A percentile compares a stretch with the other conserved stretches of the same genome.
Evolutionary conservation across 2,888 invertebrate genomes (phyloP).

Genomic region (Apocheima hispidaria): DNA sequence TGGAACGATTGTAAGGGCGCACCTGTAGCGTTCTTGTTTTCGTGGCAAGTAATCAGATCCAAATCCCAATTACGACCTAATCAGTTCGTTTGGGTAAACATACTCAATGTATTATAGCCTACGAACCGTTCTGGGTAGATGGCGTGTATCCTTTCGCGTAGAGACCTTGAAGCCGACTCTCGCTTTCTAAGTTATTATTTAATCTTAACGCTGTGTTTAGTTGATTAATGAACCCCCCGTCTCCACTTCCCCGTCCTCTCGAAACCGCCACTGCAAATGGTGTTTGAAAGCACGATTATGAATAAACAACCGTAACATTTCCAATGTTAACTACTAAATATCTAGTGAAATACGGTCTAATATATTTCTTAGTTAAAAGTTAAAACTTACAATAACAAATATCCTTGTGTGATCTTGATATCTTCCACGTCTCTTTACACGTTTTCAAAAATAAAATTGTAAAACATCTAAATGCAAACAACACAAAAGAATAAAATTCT

Average conservation of each 20-base stretch:
- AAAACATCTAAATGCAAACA: too few relatives aligned
- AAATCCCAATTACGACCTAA: constrained; percentile 10
- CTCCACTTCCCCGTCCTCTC: background rate
- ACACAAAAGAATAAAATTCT: too few relatives aligned
- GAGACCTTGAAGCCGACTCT: constrained; percentile 26
- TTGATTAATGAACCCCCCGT: constrained; percentile 27
- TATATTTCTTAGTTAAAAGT: background rate
- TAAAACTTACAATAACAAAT: too few relatives aligned
- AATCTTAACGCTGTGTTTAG: constrained; percentile 29
- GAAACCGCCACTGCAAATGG: constrained; percentile 9
- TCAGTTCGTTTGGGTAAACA: constrained; percentile 16
- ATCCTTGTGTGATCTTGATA: too few relatives aligned
- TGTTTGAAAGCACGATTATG: constrained; percentile 7
- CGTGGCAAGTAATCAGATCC: background rate
- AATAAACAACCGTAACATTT: constrained; percentile 10
- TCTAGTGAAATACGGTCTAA: background rate
- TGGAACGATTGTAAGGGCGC: too few relatives aligned
- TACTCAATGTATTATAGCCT: background rate
- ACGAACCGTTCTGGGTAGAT: background rate
- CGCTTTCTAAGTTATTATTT: constrained; percentile 34
- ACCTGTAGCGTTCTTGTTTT: background rate
- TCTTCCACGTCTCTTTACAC: too few relatives aligned
- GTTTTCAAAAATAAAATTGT: too few relatives aligned
- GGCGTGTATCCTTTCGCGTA: constrained; percentile 1
- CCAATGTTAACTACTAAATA: background rate